phyloP scores from a whole-genome alignment of 1,140 invertebrate species.

The Drosophila repleta region DNA sequence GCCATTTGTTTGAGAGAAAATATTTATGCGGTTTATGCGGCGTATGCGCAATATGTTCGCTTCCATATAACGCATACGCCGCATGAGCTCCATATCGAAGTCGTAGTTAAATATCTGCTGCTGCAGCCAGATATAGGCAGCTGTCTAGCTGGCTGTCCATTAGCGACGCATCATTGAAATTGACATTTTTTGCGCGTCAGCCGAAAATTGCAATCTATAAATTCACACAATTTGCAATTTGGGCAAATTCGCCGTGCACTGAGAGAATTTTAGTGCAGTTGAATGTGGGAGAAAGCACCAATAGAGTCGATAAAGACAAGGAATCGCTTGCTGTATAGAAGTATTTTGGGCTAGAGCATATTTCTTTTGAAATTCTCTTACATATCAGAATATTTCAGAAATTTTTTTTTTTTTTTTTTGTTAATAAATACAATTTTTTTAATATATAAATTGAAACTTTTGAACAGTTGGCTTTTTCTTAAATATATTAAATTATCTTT shows the following conservation, averaged over 20 bases:
- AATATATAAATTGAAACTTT: too few species aligned
- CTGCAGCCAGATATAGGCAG: constrained; percentile 44
- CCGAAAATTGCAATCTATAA: constrained; percentile 46
- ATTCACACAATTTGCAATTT: constrained; percentile 33
- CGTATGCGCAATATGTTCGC: constrained; percentile 56
- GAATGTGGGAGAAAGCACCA: too few species aligned
- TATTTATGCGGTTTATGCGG: constrained; percentile 21
- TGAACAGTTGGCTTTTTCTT: too few species aligned
- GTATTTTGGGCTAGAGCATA: too few species aligned
- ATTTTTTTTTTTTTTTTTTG: too few species aligned
- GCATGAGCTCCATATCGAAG: constrained; percentile 31
- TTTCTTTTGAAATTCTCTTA: too few species aligned
- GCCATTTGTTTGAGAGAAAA: constrained; percentile 29
- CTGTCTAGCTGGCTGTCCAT: constrained; percentile 69
- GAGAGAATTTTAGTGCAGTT: too few species aligned
- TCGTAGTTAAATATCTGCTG: neutral
- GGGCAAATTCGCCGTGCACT: constrained; percentile 18
- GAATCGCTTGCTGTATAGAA: too few species aligned
- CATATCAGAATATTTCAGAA: too few species aligned
- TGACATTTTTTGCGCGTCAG: constrained; percentile 54
- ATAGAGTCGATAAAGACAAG: too few species aligned
- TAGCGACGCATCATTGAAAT: constrained; percentile 68
- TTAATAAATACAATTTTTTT: too few species aligned
- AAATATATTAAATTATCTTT: too few species aligned
- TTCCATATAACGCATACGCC: constrained; percentile 36